Evolutionary conservation across 1,140 invertebrate species (phyloP).

Genomic region (Paralvinella palmiformis): DNA sequence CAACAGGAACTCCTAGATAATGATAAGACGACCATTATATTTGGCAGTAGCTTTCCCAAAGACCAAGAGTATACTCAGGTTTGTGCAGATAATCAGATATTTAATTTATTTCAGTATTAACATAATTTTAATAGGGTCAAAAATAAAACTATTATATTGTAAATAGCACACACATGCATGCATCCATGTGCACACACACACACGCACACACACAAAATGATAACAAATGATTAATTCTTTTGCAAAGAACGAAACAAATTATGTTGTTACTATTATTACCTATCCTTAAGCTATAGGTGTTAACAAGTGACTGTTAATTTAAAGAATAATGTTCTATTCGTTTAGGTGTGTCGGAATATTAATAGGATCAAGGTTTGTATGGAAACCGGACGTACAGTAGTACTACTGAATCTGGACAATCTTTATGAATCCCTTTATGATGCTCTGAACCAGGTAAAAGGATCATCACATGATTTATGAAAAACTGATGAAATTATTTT

Average conservation of each 20-base stretch:
- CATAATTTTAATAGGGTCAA: background rate
- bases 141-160: background rate
- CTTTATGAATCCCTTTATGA: conserved; percentile 47
- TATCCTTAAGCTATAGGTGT: background rate
- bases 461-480: too few species aligned
- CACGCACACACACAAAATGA: background rate
- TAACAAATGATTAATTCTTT: background rate
- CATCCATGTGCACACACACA: background rate
- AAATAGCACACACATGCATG: background rate
- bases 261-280: background rate
- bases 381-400: conserved; percentile 45
- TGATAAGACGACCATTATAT: conserved; percentile 33
- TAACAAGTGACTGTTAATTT: background rate
- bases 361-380: conserved; percentile 48
- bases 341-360: conserved; percentile 45
- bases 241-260: background rate
- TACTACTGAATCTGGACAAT: conserved; percentile 43
- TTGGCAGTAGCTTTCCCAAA: conserved; percentile 43
- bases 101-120: background rate
- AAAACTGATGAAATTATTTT: too few species aligned
- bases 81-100: too few species aligned
- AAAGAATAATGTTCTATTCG: too few species aligned
- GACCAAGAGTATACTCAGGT: conserved; percentile 47
- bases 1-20: conserved; percentile 31
- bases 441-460: conserved; percentile 44